These are phyloP conservation scores for Cirrhinus mrigala DNA, from an alignment of 2,797 vertebrate species.

Conservation along the genomic window DNA sequence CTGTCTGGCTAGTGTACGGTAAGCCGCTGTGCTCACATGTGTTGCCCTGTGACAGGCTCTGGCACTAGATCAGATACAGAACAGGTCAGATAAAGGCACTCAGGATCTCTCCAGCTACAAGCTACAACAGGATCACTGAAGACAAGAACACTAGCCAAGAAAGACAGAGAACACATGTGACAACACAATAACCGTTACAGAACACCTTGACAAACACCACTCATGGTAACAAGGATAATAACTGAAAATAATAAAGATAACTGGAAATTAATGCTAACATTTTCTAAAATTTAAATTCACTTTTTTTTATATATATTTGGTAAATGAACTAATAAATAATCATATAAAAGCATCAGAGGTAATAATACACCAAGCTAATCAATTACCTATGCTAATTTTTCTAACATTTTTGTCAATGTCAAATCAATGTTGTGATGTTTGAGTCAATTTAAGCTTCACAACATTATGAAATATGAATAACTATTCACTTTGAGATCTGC, in stretches of 20 bases:
- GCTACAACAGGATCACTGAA: neutral
- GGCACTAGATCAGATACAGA: neutral
- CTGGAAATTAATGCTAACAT: too few species aligned
- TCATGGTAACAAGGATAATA: neutral
- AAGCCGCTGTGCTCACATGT: slow-evolving; percentile 16
- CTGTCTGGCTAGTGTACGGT: neutral
- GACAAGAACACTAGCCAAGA: neutral
- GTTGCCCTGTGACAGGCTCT: slow-evolving; percentile 14
- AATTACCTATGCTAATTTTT: too few species aligned
- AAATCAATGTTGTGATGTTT: too few species aligned
- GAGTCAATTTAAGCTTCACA: neutral
- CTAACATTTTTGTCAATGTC: too few species aligned
- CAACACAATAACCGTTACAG: neutral
- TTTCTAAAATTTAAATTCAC: too few species aligned
- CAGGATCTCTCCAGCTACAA: neutral
- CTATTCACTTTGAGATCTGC: too few species aligned
- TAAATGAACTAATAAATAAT: neutral
- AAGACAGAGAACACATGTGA: neutral
- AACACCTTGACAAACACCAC: neutral
- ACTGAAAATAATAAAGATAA: neutral
- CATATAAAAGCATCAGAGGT: neutral
- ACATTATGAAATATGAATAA: neutral
- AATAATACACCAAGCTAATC: too few species aligned
- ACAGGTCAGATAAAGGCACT: slow-evolving; percentile 19
- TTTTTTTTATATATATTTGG: neutral